These are phyloP conservation scores for Leptogaster cylindrica DNA, from an alignment of 2,888 invertebrate species.

Conservation along the genomic window DNA sequence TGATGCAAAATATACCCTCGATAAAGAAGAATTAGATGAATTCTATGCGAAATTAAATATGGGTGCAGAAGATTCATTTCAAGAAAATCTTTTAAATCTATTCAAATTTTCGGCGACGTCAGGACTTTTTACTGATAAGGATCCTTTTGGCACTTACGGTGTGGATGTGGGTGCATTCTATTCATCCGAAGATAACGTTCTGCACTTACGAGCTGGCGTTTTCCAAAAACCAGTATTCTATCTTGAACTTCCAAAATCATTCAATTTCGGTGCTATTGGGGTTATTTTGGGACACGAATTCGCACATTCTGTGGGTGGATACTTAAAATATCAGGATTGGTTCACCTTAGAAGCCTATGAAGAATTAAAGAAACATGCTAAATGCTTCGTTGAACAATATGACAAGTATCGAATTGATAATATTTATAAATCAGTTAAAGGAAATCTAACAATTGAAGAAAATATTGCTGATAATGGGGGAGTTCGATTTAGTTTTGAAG, in stretches of 20 bases:
- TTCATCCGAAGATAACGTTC: too few species aligned
- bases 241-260: not conserved
- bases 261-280: constrained; percentile 14
- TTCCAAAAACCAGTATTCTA: not conserved
- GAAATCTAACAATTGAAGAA: constrained; percentile 44
- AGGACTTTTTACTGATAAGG: too few species aligned
- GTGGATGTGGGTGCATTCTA: too few species aligned
- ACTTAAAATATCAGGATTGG: constrained; percentile 7
- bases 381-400: constrained; percentile 15
- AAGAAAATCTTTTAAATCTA: too few species aligned
- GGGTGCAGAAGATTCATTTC: too few species aligned
- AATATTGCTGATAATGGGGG: constrained; percentile 51
- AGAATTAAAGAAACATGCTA: not conserved
- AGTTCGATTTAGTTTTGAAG: constrained; percentile 48
- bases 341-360: not conserved
- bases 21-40: too few species aligned
- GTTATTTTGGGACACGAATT: constrained; percentile 23
- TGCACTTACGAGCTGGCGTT: constrained; percentile 30
- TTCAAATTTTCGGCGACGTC: too few species aligned
- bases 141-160: too few species aligned
- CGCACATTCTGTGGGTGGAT: constrained; percentile 5
- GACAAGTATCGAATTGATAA: too few species aligned
- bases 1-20: too few species aligned
- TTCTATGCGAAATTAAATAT: too few species aligned
- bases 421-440: not conserved